Conservation (phyloP, 2,113 vertebrate genomes). For the Limnothrissa miodon region DNA sequence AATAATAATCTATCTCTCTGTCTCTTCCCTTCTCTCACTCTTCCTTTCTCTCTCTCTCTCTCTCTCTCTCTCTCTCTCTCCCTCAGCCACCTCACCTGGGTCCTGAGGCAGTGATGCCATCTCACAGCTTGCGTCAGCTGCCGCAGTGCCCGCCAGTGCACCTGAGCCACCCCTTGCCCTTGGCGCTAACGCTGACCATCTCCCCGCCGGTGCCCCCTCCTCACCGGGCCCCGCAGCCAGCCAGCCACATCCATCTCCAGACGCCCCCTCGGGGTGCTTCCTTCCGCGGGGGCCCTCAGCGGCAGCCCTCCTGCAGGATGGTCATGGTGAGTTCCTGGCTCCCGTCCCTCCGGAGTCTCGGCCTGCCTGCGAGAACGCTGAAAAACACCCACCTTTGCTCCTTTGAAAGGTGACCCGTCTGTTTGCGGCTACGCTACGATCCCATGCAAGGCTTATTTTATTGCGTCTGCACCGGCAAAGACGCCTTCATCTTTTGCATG, state of each 20-base stretch:
- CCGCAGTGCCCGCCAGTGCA: conserved; percentile 70
- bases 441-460: not conserved
- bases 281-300: conserved; percentile 43
- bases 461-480: not conserved
- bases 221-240: conserved; percentile 43
- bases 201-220: conserved; percentile 33
- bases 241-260: conserved; percentile 44
- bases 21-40: not conserved
- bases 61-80: not conserved
- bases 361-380: not conserved
- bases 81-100: conserved; percentile 60
- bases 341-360: not conserved
- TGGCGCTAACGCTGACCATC: conserved; percentile 59
- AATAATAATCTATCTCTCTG: not conserved
- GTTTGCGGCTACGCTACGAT: not conserved
- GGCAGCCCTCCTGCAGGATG: conserved; percentile 64
- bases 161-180: conserved; percentile 66
- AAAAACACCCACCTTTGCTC: not conserved
- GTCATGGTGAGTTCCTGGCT: conserved; percentile 63
- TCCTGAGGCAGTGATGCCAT: conserved; percentile 50
- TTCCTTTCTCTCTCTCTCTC: not conserved
- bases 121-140: conserved; percentile 62
- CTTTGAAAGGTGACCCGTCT: not conserved
- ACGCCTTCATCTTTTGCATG: not conserved
- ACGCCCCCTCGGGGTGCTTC: conserved; percentile 54